Base-by-base conservation (phyloP, 2,113 vertebrate species). In the Nanorana parkeri region DNA sequence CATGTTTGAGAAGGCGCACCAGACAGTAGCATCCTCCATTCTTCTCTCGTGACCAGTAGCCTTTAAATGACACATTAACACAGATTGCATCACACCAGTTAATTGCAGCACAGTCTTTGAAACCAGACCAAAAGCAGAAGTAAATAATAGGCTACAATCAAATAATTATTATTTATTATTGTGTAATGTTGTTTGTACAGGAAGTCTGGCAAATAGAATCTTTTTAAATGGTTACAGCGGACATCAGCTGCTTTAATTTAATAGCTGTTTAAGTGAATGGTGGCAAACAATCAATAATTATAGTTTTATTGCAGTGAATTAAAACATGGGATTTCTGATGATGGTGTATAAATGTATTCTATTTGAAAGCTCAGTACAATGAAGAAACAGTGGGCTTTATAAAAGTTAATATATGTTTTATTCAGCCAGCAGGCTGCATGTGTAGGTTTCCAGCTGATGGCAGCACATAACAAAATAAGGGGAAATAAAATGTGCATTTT, bases 111-210 rank as follows among this genome's bases (percentile, higher is more conserved):
- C 55, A 61, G 17, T 60, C 20, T 3, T 26, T 41, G 32, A 23
- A 75, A 60, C 26, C 72, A 61, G 72, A 36, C 29, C 72, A 75
- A n/a, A 29, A 41, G 19, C 55, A 58, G 11, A 75, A 75, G 29
- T 41, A 75, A 75, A 75, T 75, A 75, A 75, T 32, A 75, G 55
- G 29, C 28, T 75, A 21, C 29, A 60, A 60, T 75, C 72, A 75
- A 75, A 75, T 75, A 75, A 75, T 75, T 61, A 75, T 75, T 75
- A 75, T 75, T 75, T 61, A 75, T 75, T 75, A 55, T 60, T 23
- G 72, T 75, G 41, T 75, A 75, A 75, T 75, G 72, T 55, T 60
- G 60, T 75, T 75, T 75, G n/a, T 56, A 23, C 26, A 75, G 72
- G 72, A 75, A 75, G 72, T 58, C 72, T 75, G 72, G 55, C 55